Evolutionary conservation across 1,140 invertebrate genomes (phyloP).

Genomic region (Caenorhabditis briggsae): DNA sequence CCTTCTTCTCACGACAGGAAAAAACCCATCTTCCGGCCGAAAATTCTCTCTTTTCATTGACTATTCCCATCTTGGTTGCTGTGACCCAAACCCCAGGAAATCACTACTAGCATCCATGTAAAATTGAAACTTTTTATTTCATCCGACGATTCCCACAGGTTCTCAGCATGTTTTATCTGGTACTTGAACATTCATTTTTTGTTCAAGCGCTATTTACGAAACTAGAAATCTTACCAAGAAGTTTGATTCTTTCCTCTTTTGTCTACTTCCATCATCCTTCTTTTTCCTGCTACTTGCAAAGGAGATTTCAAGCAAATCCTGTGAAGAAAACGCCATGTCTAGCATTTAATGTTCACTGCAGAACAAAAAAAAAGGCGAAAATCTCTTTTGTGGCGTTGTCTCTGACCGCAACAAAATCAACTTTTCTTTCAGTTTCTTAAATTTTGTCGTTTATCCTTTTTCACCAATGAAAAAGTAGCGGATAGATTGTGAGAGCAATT

Average conservation of each 20-base stretch:
- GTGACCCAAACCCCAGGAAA: too few species aligned
- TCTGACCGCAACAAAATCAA: constrained; percentile 48
- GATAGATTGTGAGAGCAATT: background rate
- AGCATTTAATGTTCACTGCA: constrained; percentile 52
- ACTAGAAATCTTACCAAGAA: background rate
- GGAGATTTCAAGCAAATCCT: constrained; percentile 42
- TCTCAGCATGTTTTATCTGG: background rate
- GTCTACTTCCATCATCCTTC: background rate
- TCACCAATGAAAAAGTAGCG: background rate
- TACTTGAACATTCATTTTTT: background rate
- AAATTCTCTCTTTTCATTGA: constrained; percentile 37
- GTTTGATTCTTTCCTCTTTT: background rate
- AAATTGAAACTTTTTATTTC: background rate
- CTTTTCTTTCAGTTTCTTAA: constrained; percentile 40
- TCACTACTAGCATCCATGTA: constrained; percentile 18
- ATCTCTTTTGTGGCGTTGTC: constrained; percentile 43
- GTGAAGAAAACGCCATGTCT: constrained; percentile 49
- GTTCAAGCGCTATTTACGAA: background rate
- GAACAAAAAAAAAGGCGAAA: background rate
- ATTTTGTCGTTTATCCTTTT: constrained; percentile 20
- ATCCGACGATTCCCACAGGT: background rate
- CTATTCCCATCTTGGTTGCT: constrained; percentile 5
- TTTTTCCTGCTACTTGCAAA: background rate
- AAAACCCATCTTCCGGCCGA: constrained; percentile 45
- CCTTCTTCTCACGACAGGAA: constrained; percentile 36